Percentiles rank a stretch among this genome's conserved stretches.
Evolutionary conservation across 2,888 invertebrate species (phyloP).

Genomic region (Allolobophora icterica): DNA sequence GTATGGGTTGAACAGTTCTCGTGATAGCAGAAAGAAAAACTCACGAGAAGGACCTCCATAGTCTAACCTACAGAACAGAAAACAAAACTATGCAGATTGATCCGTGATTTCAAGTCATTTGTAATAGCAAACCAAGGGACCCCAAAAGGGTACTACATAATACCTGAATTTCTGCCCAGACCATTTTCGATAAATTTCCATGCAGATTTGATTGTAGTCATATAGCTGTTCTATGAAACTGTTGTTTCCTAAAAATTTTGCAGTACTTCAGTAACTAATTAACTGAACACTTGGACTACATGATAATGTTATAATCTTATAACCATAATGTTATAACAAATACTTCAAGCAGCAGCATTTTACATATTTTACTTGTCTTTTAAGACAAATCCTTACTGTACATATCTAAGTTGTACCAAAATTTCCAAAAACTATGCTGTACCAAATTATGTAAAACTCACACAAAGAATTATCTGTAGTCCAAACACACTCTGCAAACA

Average conservation of each 20-base stretch:
- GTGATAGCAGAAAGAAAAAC: slow-evolving; percentile 95
- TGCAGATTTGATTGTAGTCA: background rate
- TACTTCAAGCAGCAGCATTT: background rate
- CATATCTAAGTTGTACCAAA: background rate
- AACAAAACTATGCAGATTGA: background rate
- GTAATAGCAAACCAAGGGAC: background rate
- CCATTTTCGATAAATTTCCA: background rate
- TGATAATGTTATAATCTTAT: background rate
- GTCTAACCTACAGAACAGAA: slow-evolving; percentile 72
- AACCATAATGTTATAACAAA: background rate
- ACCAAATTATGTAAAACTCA: background rate
- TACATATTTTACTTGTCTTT: background rate
- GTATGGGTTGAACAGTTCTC: slow-evolving; percentile 96
- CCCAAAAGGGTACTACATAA: background rate
- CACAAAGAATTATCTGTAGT: background rate
- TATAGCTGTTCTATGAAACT: too few species aligned
- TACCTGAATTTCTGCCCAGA: background rate
- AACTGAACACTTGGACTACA: background rate
- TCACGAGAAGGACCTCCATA: slow-evolving; percentile 97
- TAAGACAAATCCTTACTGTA: background rate
- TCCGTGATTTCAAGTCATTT: background rate
- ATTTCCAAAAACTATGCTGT: background rate
- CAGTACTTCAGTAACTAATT: background rate
- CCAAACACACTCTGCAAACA: background rate
- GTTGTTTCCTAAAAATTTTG: background rate